Conservation (phyloP, 2,113 vertebrate genomes). For the Mungos mungo region DNA sequence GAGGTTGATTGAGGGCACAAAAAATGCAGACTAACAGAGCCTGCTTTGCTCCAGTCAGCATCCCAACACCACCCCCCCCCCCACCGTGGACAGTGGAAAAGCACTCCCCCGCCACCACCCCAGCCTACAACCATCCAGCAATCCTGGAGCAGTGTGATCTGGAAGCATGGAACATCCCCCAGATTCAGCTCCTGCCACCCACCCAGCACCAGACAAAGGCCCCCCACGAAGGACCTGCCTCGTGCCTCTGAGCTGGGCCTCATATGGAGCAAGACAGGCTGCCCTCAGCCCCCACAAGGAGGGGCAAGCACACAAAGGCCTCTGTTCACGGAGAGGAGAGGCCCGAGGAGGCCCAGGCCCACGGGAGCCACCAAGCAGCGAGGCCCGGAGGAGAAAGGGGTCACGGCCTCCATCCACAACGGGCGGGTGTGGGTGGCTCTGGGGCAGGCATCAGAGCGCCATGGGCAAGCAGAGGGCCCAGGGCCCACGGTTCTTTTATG, state of each 20-base stretch:
- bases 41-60: too few species aligned
- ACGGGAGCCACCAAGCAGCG: neutral
- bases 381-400: neutral
- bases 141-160: neutral
- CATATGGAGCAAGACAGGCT: rapidly evolving
- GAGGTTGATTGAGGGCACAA: neutral
- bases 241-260: neutral
- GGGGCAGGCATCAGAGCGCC: neutral
- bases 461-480: neutral
- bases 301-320: neutral
- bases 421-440: neutral
- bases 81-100: neutral
- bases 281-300: neutral
- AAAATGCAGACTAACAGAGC: neutral
- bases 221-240: neutral
- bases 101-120: neutral
- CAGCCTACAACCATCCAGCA: neutral
- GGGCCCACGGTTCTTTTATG: neutral
- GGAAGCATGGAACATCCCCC: neutral
- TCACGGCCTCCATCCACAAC: rapidly evolving
- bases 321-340: neutral
- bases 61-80: neutral
- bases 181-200: neutral
- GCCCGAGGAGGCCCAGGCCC: neutral
- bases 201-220: neutral